These are phyloP conservation scores for Trichomalopsis sarcophagae DNA, from an alignment of 1,140 invertebrate genomes.

Conservation along the genomic window DNA sequence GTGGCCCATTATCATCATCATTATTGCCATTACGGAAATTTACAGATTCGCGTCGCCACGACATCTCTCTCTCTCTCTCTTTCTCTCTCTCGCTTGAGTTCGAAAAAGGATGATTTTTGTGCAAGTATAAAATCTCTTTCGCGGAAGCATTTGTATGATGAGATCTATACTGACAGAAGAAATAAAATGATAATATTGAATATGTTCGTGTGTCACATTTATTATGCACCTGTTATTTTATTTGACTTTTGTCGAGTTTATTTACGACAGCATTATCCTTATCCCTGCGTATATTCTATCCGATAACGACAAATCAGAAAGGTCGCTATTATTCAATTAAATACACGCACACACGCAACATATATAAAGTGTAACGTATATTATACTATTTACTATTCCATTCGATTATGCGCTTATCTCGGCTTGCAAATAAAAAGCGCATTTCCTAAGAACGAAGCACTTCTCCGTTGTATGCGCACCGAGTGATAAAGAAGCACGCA, in stretches of 20 bases:
- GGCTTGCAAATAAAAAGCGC: not conserved
- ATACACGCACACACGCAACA: no score
- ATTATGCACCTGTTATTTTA: not conserved
- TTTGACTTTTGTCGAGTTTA: not conserved
- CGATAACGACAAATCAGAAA: no score
- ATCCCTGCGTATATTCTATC: no score
- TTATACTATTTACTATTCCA: no score
- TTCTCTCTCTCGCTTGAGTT: not conserved
- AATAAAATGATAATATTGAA: slow-evolving; percentile 53
- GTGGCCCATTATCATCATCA: slow-evolving; percentile 46
- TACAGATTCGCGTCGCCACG: slow-evolving; percentile 21
- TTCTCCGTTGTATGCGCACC: not conserved
- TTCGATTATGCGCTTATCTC: not conserved
- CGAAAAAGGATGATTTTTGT: slow-evolving; percentile 27
- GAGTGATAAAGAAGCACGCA: not conserved
- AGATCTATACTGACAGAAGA: slow-evolving; percentile 48
- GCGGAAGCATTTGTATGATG: slow-evolving; percentile 21
- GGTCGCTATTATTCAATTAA: not conserved
- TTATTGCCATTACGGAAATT: slow-evolving; percentile 30
- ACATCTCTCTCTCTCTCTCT: not conserved
- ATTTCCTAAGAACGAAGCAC: not conserved
- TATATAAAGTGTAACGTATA: not conserved
- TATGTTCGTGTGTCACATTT: not conserved
- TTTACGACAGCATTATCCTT: no score
- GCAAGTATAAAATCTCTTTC: slow-evolving; percentile 31